phyloP scores from a whole-genome alignment of 1,140 invertebrate genomes.

The Drosophila sp. region DNA sequence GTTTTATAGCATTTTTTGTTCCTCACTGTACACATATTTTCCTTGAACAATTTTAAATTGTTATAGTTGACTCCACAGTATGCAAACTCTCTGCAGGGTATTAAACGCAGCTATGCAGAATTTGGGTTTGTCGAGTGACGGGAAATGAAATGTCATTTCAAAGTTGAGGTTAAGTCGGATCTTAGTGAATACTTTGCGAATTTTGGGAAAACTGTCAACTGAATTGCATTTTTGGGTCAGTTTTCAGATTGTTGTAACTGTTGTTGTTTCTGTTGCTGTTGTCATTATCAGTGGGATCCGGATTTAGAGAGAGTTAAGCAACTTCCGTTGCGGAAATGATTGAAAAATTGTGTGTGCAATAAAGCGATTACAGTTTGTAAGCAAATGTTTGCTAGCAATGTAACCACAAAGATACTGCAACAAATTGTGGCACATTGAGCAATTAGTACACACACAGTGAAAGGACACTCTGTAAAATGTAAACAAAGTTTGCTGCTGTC shows the following conservation, averaged over 20 bases:
- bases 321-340: slow-evolving; percentile 37
- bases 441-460: slow-evolving; percentile 49
- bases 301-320: slow-evolving; percentile 4
- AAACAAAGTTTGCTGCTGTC: slow-evolving; percentile 23
- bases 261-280: slow-evolving; percentile 18
- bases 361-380: slow-evolving; percentile 53
- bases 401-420: slow-evolving; percentile 26
- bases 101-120: not conserved
- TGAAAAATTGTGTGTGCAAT: slow-evolving; percentile 42
- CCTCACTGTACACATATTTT: too few relatives aligned
- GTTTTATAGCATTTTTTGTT: too few relatives aligned
- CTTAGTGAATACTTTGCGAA: slow-evolving; percentile 16
- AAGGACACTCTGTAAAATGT: slow-evolving; percentile 17
- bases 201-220: slow-evolving; percentile 18
- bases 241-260: slow-evolving; percentile 11
- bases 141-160: slow-evolving; percentile 70
- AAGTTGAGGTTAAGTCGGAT: slow-evolving; percentile 55
- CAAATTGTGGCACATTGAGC: slow-evolving; percentile 63
- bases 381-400: slow-evolving; percentile 58
- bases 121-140: slow-evolving; percentile 6
- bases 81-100: slow-evolving; percentile 7
- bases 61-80: too few relatives aligned
- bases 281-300: slow-evolving; percentile 34
- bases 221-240: slow-evolving; percentile 34
- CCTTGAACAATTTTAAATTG: too few relatives aligned